Evolutionary conservation across 2,113 vertebrate genomes (phyloP), one percentile per base, ranked within the genome.

Genomic region (Pituophis catenifer): DNA sequence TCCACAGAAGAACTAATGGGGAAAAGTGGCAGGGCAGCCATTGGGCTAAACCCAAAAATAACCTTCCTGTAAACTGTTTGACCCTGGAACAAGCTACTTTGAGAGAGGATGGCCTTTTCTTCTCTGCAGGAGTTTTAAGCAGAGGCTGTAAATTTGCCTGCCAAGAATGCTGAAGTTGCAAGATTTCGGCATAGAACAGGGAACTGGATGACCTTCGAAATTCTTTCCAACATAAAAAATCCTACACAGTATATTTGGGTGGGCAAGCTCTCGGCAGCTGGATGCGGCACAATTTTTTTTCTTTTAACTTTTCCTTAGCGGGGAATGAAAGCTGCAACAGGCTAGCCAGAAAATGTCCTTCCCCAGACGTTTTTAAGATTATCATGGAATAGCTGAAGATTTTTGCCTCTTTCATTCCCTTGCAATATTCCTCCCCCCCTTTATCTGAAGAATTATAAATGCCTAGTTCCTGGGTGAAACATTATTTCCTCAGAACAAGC

Each of bases 341-440:
- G 33, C n/a, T 75, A 38, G 70, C 70, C n/a, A 75, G 70, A 33
- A 75, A 58, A 58, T 38, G n/a, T 75, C 65, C 65, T 75, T 75
- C 70, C 13, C n/a, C 2, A 75, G n/a, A 38, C n/a, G 2, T 75
- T 75, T 75, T n/a, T 8, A 33, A 75, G n/a, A 33, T 33, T 17
- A 17, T 33, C n/a, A 75, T 33, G n/a, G n/a, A 15, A 75, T 33
- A 75, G n/a, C 65, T 0, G n/a, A 75, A 75, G 6, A 2, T 33
- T 33, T 75, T 2, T 33, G 70, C 70, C 15, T 38, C n/a, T 15
- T 38, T 75, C 65, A n/a, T 75, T 75, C 44, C 48, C 12, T 52
- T 53, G 48, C 6, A 13, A 0, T 23, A 19, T 50, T 2, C 8
- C 8, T 0, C 48, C 1, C 5, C 50, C 8, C 0, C 8, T 48